Conservation (phyloP, 2,113 vertebrate genomes). For the Neodon shergylaensis region DNA sequence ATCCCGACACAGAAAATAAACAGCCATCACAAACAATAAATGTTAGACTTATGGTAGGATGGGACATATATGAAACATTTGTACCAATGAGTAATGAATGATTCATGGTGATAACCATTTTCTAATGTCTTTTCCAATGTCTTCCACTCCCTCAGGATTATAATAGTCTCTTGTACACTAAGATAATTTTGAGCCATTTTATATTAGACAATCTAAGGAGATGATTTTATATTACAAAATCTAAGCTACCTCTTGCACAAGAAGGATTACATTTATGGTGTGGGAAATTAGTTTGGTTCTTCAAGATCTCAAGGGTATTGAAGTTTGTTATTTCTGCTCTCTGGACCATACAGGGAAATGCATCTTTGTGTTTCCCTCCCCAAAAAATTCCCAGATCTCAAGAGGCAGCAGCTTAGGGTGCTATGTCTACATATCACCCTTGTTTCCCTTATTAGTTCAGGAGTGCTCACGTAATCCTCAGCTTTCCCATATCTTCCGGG, state of each 20-base stretch:
- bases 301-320: neutral
- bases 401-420: neutral
- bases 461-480: neutral
- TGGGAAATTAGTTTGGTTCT: conserved; percentile 29
- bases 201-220: neutral
- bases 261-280: conserved; percentile 2
- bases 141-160: neutral
- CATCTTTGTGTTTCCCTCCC: neutral
- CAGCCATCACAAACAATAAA: neutral
- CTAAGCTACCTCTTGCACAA: neutral
- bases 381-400: neutral
- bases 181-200: neutral
- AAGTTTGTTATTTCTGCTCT: neutral
- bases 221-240: neutral
- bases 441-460: neutral
- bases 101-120: neutral
- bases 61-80: neutral
- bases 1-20: neutral
- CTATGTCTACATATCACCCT: neutral
- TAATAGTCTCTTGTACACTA: neutral
- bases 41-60: neutral
- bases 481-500: conserved; percentile 42
- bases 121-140: neutral
- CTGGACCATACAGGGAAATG: neutral
- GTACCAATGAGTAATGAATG: neutral